Evolutionary conservation across 2,888 invertebrate species (phyloP), one percentile per base, ranked within the genome.

Genomic region (Lordiphosa fenestrarum): DNA sequence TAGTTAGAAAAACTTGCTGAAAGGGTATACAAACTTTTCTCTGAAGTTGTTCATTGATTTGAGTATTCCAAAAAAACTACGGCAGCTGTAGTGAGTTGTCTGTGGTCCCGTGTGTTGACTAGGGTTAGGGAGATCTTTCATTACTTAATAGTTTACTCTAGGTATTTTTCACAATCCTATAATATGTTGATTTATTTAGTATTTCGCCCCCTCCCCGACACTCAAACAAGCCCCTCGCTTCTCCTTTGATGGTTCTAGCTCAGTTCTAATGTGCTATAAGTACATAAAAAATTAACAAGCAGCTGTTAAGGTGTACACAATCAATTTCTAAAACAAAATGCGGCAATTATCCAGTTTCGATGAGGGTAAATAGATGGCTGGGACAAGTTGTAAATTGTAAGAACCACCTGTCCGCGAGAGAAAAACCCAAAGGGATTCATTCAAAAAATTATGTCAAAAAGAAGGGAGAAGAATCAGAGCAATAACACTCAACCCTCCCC

Each of bases 251-350:
- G 12, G 38, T 53, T 47, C 39, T 47, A 47, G 38, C 21, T 53
- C 38, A 48, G 30, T 55, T 44, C 23, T 7, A 23, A 15, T 42
- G 40, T 9, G 5, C n/a, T 7, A 37, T 30, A 21, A 13, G 25
- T 25, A 25, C 55, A 63, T 82, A 58, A 46, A 21, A 50, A 75
- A 75, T 77, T 77, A 69, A 63, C 80, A 55, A 40, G 35, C 83
- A 67, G 37, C 55, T 71, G 76, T 39, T 48, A 69, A 10, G 23
- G 23, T 38, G 66, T 69, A 66, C 59, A 60, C 63, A 10, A 7
- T 13, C 6, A 48, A 40, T 49, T 49, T 10, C 3, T 9, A 25
- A 25, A 25, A 3, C 42, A 38, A n/a, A 36, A 21, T 9, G 5
- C 25, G n/a, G 6, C 42, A 9, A 7, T 19, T n/a, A 15, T 6